These are phyloP conservation scores for Caenorhabditis japonica DNA, from an alignment of 2,888 invertebrate species.

Conservation along the genomic window DNA sequence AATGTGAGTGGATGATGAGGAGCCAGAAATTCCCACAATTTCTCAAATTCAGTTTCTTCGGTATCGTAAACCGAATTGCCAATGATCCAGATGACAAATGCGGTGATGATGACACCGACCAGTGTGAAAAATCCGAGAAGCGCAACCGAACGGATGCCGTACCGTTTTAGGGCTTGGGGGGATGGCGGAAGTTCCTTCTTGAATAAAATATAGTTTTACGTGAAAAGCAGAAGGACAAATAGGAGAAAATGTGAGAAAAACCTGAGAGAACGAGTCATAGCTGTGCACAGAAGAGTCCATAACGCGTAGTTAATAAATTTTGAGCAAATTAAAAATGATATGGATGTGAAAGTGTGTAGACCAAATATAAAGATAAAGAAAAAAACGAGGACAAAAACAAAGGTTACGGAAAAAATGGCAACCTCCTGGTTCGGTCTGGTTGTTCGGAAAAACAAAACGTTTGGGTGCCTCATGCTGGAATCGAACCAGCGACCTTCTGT, in stretches of 20 bases:
- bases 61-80: conserved; percentile 2
- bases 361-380: neutral
- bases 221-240: neutral
- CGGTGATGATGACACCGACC: conserved; percentile 27
- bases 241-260: neutral
- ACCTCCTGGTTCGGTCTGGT: no score
- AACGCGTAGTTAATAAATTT: neutral
- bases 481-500: conserved; percentile 75
- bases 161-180: conserved; percentile 13
- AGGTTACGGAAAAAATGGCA: no score
- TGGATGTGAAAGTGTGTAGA: neutral
- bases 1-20: neutral
- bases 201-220: neutral
- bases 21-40: no score
- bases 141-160: neutral
- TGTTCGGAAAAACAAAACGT: conserved; percentile 26
- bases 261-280: conserved; percentile 31
- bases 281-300: neutral
- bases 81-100: conserved; percentile 34
- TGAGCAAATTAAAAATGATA: conserved; percentile 11
- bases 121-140: conserved; percentile 15
- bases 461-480: conserved; percentile 68
- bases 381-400: no score
- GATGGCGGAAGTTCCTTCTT: conserved; percentile 49
- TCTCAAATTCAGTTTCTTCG: conserved; percentile 41